phyloP scores from a whole-genome alignment of 2,797 vertebrate species.

The Acanthornis magna region DNA sequence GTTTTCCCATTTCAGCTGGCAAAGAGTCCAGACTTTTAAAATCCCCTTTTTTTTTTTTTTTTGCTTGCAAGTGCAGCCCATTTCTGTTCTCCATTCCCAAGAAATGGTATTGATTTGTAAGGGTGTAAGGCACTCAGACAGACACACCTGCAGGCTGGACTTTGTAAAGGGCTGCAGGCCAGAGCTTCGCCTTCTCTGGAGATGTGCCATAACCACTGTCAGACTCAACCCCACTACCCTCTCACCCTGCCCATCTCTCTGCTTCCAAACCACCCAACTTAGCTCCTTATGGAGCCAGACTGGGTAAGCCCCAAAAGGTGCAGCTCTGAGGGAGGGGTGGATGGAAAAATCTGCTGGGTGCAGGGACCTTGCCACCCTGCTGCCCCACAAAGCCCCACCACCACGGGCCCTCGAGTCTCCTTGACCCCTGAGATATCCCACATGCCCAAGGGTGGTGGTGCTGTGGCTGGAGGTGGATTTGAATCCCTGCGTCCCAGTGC shows the following conservation, averaged over 20 bases:
- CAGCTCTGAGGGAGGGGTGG: not conserved
- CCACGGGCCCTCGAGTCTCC: fast-evolving
- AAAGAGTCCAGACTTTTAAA: not conserved
- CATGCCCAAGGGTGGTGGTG: too few species aligned
- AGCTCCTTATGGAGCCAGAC: fast-evolving
- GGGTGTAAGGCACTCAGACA: not conserved
- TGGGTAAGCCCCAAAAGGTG: not conserved
- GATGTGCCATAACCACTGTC: not conserved
- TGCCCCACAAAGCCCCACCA: not conserved
- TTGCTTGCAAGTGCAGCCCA: not conserved
- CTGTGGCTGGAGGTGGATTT: not conserved
- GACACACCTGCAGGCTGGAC: fast-evolving
- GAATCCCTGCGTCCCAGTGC: not conserved
- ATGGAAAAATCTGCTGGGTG: not conserved
- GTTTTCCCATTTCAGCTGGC: not conserved
- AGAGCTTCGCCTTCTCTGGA: not conserved
- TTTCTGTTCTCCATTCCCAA: not conserved
- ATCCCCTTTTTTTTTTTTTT: not conserved
- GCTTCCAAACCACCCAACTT: not conserved
- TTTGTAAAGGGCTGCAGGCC: not conserved
- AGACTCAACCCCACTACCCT: not conserved
- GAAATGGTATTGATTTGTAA: fast-evolving
- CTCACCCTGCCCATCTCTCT: not conserved
- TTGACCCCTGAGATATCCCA: not conserved
- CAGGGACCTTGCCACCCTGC: not conserved